Evolutionary conservation across 64 coral and sea anemone genomes (phyloP).

Genomic region (Porites lutea): DNA sequence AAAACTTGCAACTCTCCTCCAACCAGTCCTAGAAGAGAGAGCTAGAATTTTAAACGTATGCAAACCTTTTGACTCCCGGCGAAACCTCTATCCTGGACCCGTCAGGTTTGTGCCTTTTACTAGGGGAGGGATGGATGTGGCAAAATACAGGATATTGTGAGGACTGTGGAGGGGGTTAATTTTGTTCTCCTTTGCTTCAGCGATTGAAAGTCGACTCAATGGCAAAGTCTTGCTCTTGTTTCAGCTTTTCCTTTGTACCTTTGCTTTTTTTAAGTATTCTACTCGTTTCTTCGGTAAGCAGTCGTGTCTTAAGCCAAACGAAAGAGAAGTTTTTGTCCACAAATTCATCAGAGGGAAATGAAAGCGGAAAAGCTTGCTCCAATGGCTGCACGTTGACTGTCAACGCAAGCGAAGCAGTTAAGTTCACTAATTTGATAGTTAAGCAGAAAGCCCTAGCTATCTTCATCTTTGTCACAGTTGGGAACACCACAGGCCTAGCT

Average conservation of each 20-base stretch:
- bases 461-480: constrained; percentile 76
- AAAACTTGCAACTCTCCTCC: too few relatives aligned
- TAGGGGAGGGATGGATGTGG: too few relatives aligned
- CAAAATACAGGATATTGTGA: too few relatives aligned
- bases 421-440: constrained; percentile 23
- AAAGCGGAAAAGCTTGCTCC: background rate
- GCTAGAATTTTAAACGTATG: too few relatives aligned
- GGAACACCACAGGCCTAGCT: constrained; percentile 2
- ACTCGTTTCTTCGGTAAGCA: background rate
- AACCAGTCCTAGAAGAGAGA: too few relatives aligned
- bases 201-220: background rate
- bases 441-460: constrained; percentile 68
- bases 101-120: too few relatives aligned
- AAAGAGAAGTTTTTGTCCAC: background rate
- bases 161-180: background rate
- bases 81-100: too few relatives aligned
- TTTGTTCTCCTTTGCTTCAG: background rate
- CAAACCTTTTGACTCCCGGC: too few relatives aligned
- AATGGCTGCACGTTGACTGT: background rate
- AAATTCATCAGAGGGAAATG: background rate
- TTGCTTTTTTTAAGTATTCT: background rate
- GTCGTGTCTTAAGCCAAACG: background rate
- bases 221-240: background rate
- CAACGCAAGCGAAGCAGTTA: background rate
- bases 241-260: background rate